Evolutionary conservation across 2,888 invertebrate genomes (phyloP).

Genomic region (Mythimna ferrago): DNA sequence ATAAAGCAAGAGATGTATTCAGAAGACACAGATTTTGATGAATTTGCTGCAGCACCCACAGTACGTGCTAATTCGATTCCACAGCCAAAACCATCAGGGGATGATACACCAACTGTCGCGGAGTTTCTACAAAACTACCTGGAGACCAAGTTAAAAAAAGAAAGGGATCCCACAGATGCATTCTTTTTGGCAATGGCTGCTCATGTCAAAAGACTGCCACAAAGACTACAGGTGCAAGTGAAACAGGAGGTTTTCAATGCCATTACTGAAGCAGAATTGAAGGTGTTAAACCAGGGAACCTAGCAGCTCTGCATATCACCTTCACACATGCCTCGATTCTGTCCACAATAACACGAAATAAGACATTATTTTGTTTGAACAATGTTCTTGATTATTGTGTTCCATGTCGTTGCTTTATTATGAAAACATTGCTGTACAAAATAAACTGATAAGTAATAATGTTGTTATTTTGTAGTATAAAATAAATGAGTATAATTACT

Average conservation of each 20-base stretch:
- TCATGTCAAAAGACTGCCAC: slow-evolving; percentile 34
- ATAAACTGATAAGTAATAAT: not conserved
- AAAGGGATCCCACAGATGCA: slow-evolving; percentile 32
- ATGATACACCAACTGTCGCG: slow-evolving; percentile 1
- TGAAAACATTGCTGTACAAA: not conserved
- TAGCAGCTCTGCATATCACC: slow-evolving; percentile 1
- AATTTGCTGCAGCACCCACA: not conserved
- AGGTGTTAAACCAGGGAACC: slow-evolving; percentile 26
- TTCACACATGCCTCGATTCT: not conserved
- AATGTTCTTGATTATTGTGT: too few species aligned
- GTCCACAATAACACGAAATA: not conserved
- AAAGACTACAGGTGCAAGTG: slow-evolving; percentile 34
- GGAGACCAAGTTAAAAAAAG: slow-evolving; percentile 23
- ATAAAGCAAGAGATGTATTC: slow-evolving; percentile 13
- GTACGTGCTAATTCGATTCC: not conserved
- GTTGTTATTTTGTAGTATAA: not conserved
- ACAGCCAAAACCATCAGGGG: not conserved
- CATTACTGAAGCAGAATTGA: slow-evolving; percentile 22
- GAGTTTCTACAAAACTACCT: slow-evolving; percentile 34
- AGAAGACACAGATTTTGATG: slow-evolving; percentile 24
- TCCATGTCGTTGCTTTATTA: too few species aligned
- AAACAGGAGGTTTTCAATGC: slow-evolving; percentile 32
- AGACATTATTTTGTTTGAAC: too few species aligned
- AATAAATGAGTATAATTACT: not conserved
- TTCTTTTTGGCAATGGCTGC: slow-evolving; percentile 46